These are phyloP conservation scores for Taxidea taxus DNA, from an alignment of 2,113 vertebrate species.

Conservation along the genomic window DNA sequence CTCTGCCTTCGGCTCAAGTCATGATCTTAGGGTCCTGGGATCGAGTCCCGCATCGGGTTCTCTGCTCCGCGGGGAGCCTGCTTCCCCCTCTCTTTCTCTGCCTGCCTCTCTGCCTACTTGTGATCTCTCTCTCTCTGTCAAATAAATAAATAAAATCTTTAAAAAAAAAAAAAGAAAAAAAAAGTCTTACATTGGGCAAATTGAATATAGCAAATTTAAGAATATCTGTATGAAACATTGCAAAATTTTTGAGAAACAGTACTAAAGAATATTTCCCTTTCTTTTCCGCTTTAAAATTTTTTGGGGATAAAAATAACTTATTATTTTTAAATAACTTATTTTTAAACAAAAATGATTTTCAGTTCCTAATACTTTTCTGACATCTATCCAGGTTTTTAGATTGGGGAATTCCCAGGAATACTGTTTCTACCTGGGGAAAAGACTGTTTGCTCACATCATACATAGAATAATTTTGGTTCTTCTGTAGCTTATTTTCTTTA, in stretches of 20 bases:
- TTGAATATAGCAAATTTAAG: slow-evolving; percentile 22
- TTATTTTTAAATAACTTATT: no score
- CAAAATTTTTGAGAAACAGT: background rate
- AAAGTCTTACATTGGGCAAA: slow-evolving; percentile 6
- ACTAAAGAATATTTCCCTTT: slow-evolving; percentile 36
- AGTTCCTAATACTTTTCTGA: slow-evolving; percentile 43
- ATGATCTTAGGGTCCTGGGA: no score
- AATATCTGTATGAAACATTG: slow-evolving; percentile 29
- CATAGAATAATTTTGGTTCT: slow-evolving; percentile 33
- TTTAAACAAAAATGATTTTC: background rate
- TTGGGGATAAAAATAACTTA: background rate
- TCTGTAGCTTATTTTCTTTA: background rate
- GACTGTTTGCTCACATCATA: slow-evolving; percentile 46
- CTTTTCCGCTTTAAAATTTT: background rate
- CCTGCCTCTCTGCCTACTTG: no score
- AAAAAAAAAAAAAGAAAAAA: no score
- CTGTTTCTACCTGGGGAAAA: background rate
- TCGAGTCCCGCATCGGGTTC: no score
- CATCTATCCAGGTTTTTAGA: slow-evolving; percentile 27
- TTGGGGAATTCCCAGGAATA: background rate
- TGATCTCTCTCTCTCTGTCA: no score
- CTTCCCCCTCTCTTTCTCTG: no score
- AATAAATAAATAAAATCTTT: no score
- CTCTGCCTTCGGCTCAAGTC: no score
- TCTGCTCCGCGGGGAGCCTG: no score